Conservation (phyloP, 2,113 vertebrate species). For the Sus scrofa region DNA sequence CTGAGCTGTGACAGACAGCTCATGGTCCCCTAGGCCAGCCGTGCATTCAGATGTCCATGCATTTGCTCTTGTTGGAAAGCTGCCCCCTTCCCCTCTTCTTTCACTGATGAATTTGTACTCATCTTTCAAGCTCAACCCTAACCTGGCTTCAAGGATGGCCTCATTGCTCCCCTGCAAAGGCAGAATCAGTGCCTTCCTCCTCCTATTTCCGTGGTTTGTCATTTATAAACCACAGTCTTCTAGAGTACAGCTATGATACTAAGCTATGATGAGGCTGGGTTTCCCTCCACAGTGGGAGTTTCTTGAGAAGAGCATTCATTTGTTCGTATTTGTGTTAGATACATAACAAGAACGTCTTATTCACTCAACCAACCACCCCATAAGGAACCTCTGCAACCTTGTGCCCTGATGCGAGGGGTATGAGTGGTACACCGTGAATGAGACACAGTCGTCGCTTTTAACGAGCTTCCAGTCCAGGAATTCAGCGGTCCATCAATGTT, state of each 20-base stretch:
- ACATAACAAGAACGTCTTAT: neutral
- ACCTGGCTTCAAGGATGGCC: neutral
- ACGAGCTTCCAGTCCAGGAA: neutral
- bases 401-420: neutral
- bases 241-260: too few relatives aligned
- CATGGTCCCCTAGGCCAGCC: neutral
- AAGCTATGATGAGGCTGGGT: neutral
- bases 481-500: neutral
- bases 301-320: neutral
- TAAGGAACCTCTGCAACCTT: neutral
- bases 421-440: neutral
- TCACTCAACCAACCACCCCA: neutral
- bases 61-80: neutral
- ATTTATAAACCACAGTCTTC: neutral
- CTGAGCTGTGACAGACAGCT: neutral
- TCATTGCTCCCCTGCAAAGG: neutral
- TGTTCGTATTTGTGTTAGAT: neutral
- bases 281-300: neutral
- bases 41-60: neutral
- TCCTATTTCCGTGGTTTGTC: neutral
- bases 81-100: neutral
- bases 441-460: neutral
- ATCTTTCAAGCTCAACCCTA: neutral
- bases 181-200: neutral
- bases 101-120: neutral